Conservation (phyloP, 1,140 invertebrate genomes). For the Coelopa frigida region DNA sequence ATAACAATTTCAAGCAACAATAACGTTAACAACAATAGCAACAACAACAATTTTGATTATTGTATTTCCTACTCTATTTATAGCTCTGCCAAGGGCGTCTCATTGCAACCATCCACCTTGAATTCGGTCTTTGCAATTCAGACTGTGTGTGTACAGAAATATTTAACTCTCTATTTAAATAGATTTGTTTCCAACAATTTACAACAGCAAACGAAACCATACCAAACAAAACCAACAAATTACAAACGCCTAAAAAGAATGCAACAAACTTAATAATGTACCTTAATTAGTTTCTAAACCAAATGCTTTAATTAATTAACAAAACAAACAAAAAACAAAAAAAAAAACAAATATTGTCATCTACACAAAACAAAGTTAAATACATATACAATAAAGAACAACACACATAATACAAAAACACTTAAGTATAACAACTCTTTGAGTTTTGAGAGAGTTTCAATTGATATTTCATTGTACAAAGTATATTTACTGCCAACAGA, state of each 20-base stretch:
- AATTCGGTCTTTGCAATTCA: slow-evolving; percentile 44
- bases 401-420: too few species aligned
- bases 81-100: slow-evolving; percentile 42
- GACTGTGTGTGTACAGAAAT: slow-evolving; percentile 45
- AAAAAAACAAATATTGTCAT: background rate
- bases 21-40: too few species aligned
- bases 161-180: slow-evolving; percentile 44
- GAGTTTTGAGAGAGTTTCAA: too few species aligned
- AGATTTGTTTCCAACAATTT: too few species aligned
- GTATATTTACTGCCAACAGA: too few species aligned
- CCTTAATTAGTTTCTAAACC: background rate
- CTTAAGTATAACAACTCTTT: too few species aligned
- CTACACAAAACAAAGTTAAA: slow-evolving; percentile 6
- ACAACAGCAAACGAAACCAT: background rate
- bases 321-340: background rate
- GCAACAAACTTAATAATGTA: background rate
- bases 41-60: slow-evolving; percentile 8
- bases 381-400: too few species aligned
- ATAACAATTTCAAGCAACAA: too few species aligned
- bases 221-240: slow-evolving; percentile 7
- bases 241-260: background rate
- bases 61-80: slow-evolving; percentile 17
- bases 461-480: too few species aligned
- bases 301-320: slow-evolving; percentile 1
- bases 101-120: slow-evolving; percentile 42